These are phyloP conservation scores for Fukomys damarensis DNA, from an alignment of 2,113 vertebrate species.

Conservation along the genomic window DNA sequence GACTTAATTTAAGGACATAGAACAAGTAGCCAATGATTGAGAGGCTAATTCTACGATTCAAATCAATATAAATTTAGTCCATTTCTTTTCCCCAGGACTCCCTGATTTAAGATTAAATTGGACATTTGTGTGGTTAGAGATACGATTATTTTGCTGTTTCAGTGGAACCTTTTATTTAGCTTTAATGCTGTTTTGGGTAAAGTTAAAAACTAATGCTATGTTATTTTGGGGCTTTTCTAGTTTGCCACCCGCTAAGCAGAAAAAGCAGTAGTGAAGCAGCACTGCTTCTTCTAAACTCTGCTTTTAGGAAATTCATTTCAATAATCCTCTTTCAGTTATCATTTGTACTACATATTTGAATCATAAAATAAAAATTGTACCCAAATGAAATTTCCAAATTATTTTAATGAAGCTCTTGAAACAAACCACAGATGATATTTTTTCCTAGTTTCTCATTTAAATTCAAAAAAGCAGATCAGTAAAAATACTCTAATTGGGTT, in stretches of 20 bases:
- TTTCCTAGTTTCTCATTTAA: slow-evolving; percentile 50
- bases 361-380: slow-evolving; percentile 50
- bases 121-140: background rate
- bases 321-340: background rate
- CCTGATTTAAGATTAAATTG: slow-evolving; percentile 48
- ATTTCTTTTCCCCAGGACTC: background rate
- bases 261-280: background rate
- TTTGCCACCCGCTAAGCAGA: slow-evolving; percentile 27
- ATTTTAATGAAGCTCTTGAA: slow-evolving; percentile 65
- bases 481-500: slow-evolving; percentile 66
- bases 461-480: slow-evolving; percentile 61
- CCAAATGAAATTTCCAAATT: slow-evolving; percentile 48
- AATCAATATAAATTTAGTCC: background rate
- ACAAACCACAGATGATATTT: slow-evolving; percentile 18
- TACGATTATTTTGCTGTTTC: slow-evolving; percentile 20
- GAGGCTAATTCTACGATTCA: background rate
- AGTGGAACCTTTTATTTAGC: slow-evolving; percentile 44
- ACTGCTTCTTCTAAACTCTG: background rate
- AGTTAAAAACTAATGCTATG: slow-evolving; percentile 50
- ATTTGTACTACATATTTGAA: background rate
- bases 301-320: slow-evolving; percentile 29
- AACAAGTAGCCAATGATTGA: background rate
- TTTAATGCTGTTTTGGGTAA: slow-evolving; percentile 56
- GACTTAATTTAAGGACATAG: background rate
- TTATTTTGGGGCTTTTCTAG: background rate